These are phyloP conservation scores for Tetrao urogallus DNA, from an alignment of 2,113 vertebrate genomes.

Conservation along the genomic window DNA sequence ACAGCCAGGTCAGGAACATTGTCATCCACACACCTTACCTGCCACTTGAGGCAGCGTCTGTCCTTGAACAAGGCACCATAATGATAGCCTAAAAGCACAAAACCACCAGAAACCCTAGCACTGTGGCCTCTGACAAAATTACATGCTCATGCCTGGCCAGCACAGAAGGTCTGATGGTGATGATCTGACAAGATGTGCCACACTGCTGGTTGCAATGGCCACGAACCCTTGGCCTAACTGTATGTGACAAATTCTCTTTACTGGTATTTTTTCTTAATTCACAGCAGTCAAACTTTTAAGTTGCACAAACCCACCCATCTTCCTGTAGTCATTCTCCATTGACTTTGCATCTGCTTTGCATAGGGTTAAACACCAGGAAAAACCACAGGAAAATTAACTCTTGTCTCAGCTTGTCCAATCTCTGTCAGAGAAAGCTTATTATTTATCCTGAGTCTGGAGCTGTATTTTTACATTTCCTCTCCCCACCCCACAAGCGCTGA, in stretches of 20 bases:
- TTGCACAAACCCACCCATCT: neutral
- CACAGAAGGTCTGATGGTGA: neutral
- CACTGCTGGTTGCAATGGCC: neutral
- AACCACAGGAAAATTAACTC: slow-evolving; percentile 42
- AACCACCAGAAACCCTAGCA: neutral
- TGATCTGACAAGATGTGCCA: neutral
- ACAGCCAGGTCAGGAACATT: neutral
- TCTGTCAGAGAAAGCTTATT: neutral
- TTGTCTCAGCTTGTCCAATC: slow-evolving; percentile 30
- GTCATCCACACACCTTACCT: neutral
- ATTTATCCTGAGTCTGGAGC: neutral
- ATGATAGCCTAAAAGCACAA: neutral
- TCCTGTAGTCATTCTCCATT: neutral
- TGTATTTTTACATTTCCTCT: neutral
- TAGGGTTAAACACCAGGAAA: slow-evolving; percentile 21
- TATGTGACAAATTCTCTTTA: neutral
- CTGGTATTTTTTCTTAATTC: neutral
- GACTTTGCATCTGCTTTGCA: slow-evolving; percentile 56
- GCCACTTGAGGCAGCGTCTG: neutral
- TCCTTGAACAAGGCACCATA: neutral
- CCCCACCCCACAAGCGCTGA: rapidly evolving
- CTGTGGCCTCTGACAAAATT: neutral
- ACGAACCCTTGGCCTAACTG: neutral
- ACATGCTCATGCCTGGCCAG: rapidly evolving
- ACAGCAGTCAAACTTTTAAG: neutral